A percentile compares a stretch with the other conserved stretches of the same genome.
Evolutionary conservation across 2,797 vertebrate species (phyloP).

Genomic region (Lemur catta): DNA sequence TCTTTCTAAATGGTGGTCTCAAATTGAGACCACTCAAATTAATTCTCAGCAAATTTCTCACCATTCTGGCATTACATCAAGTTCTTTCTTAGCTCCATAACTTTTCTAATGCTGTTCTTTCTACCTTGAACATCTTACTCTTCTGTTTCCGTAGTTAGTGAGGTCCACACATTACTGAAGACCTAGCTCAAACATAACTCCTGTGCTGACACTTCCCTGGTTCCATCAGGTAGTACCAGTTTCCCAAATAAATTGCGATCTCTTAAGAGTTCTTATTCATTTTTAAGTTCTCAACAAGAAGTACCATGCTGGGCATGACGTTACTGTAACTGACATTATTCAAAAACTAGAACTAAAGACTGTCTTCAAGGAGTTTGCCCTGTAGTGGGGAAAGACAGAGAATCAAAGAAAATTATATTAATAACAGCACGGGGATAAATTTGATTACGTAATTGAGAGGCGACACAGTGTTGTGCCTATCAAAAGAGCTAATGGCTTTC

Average conservation of each 20-base stretch:
- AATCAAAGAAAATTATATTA: not conserved
- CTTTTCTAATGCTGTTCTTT: not conserved
- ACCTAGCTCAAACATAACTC: not conserved
- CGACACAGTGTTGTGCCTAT: rapidly evolving
- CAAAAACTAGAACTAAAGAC: not conserved
- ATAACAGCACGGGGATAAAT: no score
- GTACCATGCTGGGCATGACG: not conserved
- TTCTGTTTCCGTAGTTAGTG: not conserved
- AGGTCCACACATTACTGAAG: not conserved
- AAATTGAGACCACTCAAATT: not conserved
- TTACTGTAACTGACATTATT: not conserved
- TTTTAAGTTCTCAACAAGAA: not conserved
- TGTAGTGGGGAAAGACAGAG: not conserved
- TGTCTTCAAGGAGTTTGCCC: not conserved
- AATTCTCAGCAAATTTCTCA: not conserved
- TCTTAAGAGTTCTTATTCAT: not conserved
- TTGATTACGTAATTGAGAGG: rapidly evolving
- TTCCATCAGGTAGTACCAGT: not conserved
- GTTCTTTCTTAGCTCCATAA: not conserved
- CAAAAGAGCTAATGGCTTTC: not conserved
- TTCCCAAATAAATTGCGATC: not conserved
- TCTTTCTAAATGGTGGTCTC: not conserved
- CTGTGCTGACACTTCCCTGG: not conserved
- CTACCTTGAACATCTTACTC: not conserved
- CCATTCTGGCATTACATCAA: not conserved